phyloP scores from a whole-genome alignment of 2,797 vertebrate species.

The Onychomys leucogaster region DNA sequence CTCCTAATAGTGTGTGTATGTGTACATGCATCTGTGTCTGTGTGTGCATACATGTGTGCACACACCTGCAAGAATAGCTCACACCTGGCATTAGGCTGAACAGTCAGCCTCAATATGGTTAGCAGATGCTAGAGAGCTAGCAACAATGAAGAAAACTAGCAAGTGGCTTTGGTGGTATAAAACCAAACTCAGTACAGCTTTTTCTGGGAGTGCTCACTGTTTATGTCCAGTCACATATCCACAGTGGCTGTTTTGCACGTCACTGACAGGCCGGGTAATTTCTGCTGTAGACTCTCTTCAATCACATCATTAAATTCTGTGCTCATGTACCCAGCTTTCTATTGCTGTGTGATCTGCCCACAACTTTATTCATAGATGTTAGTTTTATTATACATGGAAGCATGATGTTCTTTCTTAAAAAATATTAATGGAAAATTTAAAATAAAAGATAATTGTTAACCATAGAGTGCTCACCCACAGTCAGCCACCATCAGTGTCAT shows the following conservation, averaged over 20 bases:
- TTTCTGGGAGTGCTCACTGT: neutral
- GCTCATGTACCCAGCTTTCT: neutral
- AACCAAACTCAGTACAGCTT: conserved; percentile 33
- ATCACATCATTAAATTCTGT: neutral
- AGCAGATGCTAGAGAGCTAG: conserved; percentile 35
- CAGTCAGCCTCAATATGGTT: neutral
- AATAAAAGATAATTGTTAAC: neutral
- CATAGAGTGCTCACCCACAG: neutral
- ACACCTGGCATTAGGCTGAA: conserved; percentile 4
- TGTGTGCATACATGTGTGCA: rapidly evolving
- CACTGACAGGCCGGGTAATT: neutral
- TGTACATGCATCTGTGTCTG: neutral
- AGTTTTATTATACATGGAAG: neutral
- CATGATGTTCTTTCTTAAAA: neutral
- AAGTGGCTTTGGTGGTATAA: neutral
- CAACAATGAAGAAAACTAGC: conserved; percentile 20
- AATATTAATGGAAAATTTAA: neutral
- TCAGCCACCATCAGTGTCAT: neutral
- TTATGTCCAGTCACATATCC: neutral
- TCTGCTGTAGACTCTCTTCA: neutral
- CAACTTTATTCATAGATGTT: neutral
- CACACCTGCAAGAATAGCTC: neutral
- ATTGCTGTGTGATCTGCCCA: neutral
- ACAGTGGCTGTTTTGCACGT: neutral
- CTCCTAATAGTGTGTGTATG: neutral